Percentiles rank a stretch among this genome's conserved stretches.
These are phyloP conservation scores for Sinohyriopsis cumingii DNA, from an alignment of 2,888 invertebrate species.

Conservation along the genomic window DNA sequence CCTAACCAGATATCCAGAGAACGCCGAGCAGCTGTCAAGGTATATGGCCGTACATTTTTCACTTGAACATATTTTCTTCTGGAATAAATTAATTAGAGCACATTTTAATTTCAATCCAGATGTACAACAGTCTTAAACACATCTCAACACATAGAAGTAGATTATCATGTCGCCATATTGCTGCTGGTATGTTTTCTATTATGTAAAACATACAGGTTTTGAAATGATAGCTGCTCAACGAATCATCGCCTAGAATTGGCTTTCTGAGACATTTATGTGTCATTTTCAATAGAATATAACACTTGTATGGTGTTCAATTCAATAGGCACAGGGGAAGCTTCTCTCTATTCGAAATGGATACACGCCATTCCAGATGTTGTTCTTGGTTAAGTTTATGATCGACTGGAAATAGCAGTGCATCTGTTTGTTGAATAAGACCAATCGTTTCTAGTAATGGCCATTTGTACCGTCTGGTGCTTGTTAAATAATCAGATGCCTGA, in stretches of 20 bases:
- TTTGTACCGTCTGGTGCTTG: neutral
- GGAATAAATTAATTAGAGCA: conserved; percentile 7
- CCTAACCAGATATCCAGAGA: too few relatives aligned
- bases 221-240: neutral
- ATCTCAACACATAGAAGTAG: conserved; percentile 1
- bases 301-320: conserved; percentile 5
- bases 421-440: neutral
- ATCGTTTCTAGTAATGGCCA: neutral
- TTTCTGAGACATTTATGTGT: conserved; percentile 1
- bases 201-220: conserved; percentile 6
- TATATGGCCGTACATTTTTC: neutral
- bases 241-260: neutral
- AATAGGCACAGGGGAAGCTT: neutral
- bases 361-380: conserved; percentile 4
- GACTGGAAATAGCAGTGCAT: conserved; percentile 1
- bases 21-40: too few relatives aligned
- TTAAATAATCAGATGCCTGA: neutral
- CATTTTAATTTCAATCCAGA: neutral
- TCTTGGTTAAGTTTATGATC: neutral
- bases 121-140: neutral
- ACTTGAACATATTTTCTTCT: conserved; percentile 5
- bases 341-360: neutral
- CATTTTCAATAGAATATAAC: conserved; percentile 5
- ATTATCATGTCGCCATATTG: neutral
- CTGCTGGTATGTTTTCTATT: conserved; percentile 2